These are phyloP conservation scores for Microplitis demolitor DNA, from an alignment of 1,140 invertebrate species.

Conservation along the genomic window DNA sequence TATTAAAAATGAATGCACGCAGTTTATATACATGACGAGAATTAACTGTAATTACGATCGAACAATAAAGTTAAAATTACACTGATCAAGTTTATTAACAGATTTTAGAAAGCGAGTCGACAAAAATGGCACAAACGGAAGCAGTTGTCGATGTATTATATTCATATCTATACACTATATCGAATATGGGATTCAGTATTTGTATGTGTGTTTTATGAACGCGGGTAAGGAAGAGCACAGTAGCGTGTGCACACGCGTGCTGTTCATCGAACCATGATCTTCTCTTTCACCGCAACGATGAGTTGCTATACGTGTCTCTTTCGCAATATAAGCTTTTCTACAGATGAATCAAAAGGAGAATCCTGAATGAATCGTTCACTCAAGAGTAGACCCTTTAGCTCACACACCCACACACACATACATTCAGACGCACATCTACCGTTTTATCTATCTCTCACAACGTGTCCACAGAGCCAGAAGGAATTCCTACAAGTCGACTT, in stretches of 20 bases:
- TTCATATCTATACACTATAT: neutral
- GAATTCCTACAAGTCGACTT: slow-evolving; percentile 17
- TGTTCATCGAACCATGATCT: slow-evolving; percentile 19
- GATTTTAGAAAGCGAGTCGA: slow-evolving; percentile 22
- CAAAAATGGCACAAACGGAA: slow-evolving; percentile 22
- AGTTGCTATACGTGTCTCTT: neutral
- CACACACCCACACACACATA: no score
- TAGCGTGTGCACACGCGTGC: slow-evolving; percentile 12
- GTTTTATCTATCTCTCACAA: slow-evolving; percentile 19
- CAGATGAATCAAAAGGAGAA: slow-evolving; percentile 9
- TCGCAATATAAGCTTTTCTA: neutral
- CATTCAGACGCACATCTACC: neutral
- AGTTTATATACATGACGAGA: no score
- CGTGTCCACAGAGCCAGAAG: slow-evolving; percentile 6
- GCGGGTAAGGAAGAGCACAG: neutral
- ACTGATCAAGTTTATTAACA: neutral
- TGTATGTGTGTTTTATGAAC: neutral
- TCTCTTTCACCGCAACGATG: neutral
- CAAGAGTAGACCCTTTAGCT: neutral
- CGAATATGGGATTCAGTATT: no score
- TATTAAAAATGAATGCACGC: no score
- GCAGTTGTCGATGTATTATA: slow-evolving; percentile 4
- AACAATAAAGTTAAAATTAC: neutral
- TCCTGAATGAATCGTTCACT: slow-evolving; percentile 23
- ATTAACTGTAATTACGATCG: neutral